Percentiles rank a stretch among this genome's conserved stretches.
phyloP scores from a whole-genome alignment of 2,113 vertebrate species.

The Lanius ludovicianus region DNA sequence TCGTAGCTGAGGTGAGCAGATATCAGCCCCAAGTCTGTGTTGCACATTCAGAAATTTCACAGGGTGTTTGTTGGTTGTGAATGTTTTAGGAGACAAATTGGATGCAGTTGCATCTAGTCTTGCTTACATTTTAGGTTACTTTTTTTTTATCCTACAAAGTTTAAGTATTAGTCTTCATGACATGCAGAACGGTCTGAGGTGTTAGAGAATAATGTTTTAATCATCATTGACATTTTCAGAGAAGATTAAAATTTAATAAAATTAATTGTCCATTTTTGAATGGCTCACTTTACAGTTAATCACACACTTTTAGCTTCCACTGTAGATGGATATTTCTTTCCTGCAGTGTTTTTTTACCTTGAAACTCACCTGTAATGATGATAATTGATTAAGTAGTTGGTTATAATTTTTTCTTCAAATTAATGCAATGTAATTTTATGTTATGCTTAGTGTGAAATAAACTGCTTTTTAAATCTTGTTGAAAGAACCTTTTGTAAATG shows the following conservation, averaged over 20 bases:
- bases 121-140: neutral
- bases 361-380: constrained; percentile 6
- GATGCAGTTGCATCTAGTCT: neutral
- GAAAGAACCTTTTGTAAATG: neutral
- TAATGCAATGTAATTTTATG: neutral
- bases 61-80: fast-evolving
- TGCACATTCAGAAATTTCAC: fast-evolving
- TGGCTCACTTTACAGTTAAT: constrained; percentile 68
- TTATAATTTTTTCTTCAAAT: constrained; percentile 17
- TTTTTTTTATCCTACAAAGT: constrained; percentile 32
- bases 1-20: neutral
- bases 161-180: constrained; percentile 59
- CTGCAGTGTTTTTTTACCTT: neutral
- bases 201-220: constrained; percentile 72
- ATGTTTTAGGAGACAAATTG: neutral
- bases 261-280: constrained; percentile 72
- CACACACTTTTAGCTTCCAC: constrained; percentile 42
- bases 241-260: constrained; percentile 74
- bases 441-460: constrained; percentile 7
- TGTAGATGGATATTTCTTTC: neutral
- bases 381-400: constrained; percentile 13
- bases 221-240: constrained; percentile 71
- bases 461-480: neutral
- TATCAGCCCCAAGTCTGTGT: neutral
- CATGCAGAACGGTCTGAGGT: constrained; percentile 51